These are phyloP conservation scores for Picus viridis DNA, from an alignment of 2,797 vertebrate genomes.

Conservation along the genomic window DNA sequence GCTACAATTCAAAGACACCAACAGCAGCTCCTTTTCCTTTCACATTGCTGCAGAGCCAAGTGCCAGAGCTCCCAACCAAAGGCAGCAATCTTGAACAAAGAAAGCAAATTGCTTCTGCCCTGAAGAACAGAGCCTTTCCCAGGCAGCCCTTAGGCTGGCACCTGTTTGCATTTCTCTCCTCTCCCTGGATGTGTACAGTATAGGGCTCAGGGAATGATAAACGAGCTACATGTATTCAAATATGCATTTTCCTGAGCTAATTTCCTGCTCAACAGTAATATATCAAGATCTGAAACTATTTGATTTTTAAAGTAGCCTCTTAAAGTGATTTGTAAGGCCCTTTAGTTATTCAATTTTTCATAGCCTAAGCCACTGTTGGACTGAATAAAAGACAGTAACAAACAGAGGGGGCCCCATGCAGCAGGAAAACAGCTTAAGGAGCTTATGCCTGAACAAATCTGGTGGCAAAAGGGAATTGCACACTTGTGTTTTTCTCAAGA, in stretches of 20 bases:
- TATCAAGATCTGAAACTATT: background rate
- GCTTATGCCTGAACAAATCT: background rate
- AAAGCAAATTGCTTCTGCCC: background rate
- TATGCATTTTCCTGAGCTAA: background rate
- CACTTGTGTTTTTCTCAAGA: background rate
- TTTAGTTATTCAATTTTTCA: background rate
- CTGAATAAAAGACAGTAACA: background rate
- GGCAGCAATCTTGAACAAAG: background rate
- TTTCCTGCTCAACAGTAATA: background rate
- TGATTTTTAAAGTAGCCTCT: slow-evolving; percentile 7
- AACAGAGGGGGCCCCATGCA: background rate
- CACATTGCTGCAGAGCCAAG: background rate
- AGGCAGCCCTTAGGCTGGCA: background rate
- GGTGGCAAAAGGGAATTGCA: background rate
- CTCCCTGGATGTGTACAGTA: background rate
- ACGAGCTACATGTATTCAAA: background rate
- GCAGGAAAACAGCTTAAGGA: background rate
- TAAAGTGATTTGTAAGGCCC: background rate
- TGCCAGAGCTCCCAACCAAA: background rate
- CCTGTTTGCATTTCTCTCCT: background rate
- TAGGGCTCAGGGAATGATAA: background rate
- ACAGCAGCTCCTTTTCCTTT: background rate
- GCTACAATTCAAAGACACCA: background rate
- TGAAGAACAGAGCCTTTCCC: background rate
- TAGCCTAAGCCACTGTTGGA: background rate